phyloP scores from a whole-genome alignment of 2,888 invertebrate species.

The Apeira syringaria region DNA sequence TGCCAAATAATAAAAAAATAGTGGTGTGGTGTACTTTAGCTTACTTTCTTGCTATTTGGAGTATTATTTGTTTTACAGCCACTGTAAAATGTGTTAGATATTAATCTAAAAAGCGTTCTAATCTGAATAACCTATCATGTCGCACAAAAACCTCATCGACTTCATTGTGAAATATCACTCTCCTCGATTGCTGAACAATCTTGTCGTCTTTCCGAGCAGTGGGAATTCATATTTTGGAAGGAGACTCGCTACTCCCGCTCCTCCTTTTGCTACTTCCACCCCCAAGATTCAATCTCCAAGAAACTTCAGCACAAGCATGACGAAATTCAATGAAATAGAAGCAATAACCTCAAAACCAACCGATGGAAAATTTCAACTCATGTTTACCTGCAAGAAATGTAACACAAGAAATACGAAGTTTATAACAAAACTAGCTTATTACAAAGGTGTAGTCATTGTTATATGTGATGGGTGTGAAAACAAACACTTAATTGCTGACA shows the following conservation, averaged over 20 bases:
- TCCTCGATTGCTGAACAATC: slow-evolving; percentile 67
- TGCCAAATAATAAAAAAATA: no score
- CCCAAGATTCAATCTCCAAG: slow-evolving; percentile 61
- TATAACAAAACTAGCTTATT: slow-evolving; percentile 93
- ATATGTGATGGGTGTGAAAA: slow-evolving; percentile 94
- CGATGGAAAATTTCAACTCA: slow-evolving; percentile 86
- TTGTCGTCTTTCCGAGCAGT: slow-evolving; percentile 73
- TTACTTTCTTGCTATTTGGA: no score
- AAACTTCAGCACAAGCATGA: slow-evolving; percentile 52
- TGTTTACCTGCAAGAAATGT: slow-evolving; percentile 96
- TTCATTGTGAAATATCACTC: slow-evolving; percentile 73
- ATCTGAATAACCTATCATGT: slow-evolving; percentile 61
- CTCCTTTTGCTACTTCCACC: slow-evolving; percentile 53
- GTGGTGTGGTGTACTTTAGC: no score
- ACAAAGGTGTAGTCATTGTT: slow-evolving; percentile 96
- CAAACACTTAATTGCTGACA: slow-evolving; percentile 97
- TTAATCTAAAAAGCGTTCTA: no score
- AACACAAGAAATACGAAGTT: slow-evolving; percentile 88
- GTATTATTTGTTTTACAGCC: no score
- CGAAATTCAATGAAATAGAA: slow-evolving; percentile 51
- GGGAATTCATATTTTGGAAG: slow-evolving; percentile 74
- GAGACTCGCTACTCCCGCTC: slow-evolving; percentile 50
- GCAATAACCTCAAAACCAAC: slow-evolving; percentile 47
- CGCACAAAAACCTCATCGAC: slow-evolving; percentile 69
- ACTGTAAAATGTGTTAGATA: no score